phyloP scores from a whole-genome alignment of 2,888 invertebrate species.

The Coenonympha glycerion region DNA sequence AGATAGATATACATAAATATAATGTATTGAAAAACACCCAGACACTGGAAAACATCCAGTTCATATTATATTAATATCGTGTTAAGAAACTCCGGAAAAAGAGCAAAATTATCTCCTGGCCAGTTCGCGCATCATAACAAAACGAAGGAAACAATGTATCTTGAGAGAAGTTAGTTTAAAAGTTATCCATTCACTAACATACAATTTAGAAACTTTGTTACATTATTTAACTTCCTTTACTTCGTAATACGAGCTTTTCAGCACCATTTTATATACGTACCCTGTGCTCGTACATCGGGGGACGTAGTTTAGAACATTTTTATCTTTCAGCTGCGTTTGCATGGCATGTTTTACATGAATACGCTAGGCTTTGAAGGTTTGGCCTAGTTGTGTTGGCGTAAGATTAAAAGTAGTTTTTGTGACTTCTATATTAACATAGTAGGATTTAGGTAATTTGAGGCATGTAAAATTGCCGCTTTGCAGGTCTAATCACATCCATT shows the following conservation, averaged over 20 bases:
- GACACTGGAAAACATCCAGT: no score
- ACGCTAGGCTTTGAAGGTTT: constrained; percentile 5
- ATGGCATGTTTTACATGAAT: constrained; percentile 7
- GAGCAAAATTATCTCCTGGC: no score
- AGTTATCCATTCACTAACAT: neutral
- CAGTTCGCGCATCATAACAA: no score
- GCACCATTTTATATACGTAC: neutral
- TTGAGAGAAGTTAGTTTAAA: no score
- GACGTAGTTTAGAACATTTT: constrained; percentile 8
- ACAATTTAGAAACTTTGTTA: neutral
- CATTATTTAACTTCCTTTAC: constrained; percentile 7
- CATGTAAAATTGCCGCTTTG: no score
- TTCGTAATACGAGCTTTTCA: neutral
- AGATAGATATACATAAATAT: no score
- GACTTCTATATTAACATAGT: neutral
- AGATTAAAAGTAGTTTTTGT: constrained; percentile 8
- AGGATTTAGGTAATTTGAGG: no score
- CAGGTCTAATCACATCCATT: no score
- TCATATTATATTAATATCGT: no score
- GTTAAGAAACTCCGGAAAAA: no score
- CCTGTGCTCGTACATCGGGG: neutral
- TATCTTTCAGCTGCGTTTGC: constrained; percentile 3
- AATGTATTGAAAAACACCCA: no score
- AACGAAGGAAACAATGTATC: neutral
- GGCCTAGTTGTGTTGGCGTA: constrained; percentile 8